Evolutionary conservation across 1,140 invertebrate species (phyloP).

Genomic region (Drosophila micromelanica): DNA sequence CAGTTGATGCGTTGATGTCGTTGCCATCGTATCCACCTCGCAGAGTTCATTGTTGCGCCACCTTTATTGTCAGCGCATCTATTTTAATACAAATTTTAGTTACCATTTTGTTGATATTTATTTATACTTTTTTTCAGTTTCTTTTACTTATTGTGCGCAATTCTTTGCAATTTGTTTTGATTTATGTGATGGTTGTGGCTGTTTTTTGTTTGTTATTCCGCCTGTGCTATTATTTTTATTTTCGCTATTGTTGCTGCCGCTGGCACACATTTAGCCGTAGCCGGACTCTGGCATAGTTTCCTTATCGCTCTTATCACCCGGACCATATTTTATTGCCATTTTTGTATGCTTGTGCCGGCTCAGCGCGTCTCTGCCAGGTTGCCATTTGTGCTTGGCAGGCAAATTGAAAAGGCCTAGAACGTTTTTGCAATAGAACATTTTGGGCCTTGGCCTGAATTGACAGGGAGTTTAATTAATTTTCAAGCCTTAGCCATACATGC

Average conservation of each 20-base stretch:
- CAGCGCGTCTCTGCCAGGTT: constrained; percentile 7
- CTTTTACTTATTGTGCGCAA: constrained; percentile 31
- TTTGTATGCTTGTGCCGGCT: constrained; percentile 2
- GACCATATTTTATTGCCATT: constrained; percentile 62
- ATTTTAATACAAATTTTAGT: constrained; percentile 49
- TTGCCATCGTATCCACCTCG: constrained; percentile 4
- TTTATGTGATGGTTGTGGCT: constrained; percentile 57
- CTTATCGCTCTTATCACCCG: constrained; percentile 56
- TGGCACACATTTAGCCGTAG: constrained; percentile 21
- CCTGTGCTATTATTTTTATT: constrained; percentile 4
- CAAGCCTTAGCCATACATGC: constrained; percentile 10
- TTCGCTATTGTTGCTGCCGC: constrained; percentile 1
- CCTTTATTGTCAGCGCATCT: constrained; percentile 40
- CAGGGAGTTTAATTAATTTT: constrained; percentile 49
- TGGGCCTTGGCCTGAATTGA: constrained; percentile 25
- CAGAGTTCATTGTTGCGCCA: constrained; percentile 28
- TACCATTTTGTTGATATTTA: constrained; percentile 12
- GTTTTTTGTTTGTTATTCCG: constrained; percentile 7
- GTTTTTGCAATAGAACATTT: constrained; percentile 26
- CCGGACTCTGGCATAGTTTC: constrained; percentile 39
- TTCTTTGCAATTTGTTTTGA: constrained; percentile 66
- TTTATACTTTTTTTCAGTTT: neutral
- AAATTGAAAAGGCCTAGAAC: constrained; percentile 57
- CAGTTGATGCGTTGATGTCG: constrained; percentile 6
- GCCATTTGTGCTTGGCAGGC: constrained; percentile 51